Base-by-base conservation (phyloP, 2,113 vertebrate genomes). In the Glaucidium brasilianum region DNA sequence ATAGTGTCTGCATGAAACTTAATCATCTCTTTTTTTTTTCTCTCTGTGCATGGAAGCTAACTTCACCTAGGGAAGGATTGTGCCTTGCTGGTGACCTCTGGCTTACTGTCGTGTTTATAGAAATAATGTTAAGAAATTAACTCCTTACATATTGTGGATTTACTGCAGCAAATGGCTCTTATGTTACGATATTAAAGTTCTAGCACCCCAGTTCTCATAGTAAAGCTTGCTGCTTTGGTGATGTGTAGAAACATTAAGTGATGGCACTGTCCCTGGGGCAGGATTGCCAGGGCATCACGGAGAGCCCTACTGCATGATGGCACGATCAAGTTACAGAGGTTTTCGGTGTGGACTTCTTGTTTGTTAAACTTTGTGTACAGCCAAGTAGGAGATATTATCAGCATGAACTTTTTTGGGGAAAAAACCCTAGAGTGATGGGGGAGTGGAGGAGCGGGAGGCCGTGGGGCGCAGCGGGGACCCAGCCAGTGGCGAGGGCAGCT, bases 281-380 rank as follows among this genome's bases (percentile, higher is more conserved):
- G 12, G 32, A 11, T 11, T 29, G 15, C 2, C 34, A 1, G n/a
- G 26, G 16, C 64, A 1, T 63, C 45, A 26, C 1, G 2, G 39
- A 9, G 45, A 22, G 10, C 26, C 5, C 13, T 37, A 1, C 1
- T 2, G 37, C 59, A 55, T 6, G 15, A 19, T 22, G 15, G 5
- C 0, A 0, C 0, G 8, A 1, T 47, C n/a, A 89, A 37, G 4
- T 30, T 45, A 16, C 22, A n/a, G 32, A 34, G 30, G 2, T 49
- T 85, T 71, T 74, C 12, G 27, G 58, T 19, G 43, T 67, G 0
- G 1, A 17, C 4, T 21, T 45, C 12, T 41, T 79, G 0, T 0
- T 56, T 92, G 45, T 62, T 72, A 37, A 11, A 7, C 23, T 82
- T 80, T 35, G 5, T 30, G 30, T 60, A 1, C 7, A 47, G 52